Base-by-base conservation (phyloP, 2,888 invertebrate genomes). In the Galeopsomyia nigrocyanea region DNA sequence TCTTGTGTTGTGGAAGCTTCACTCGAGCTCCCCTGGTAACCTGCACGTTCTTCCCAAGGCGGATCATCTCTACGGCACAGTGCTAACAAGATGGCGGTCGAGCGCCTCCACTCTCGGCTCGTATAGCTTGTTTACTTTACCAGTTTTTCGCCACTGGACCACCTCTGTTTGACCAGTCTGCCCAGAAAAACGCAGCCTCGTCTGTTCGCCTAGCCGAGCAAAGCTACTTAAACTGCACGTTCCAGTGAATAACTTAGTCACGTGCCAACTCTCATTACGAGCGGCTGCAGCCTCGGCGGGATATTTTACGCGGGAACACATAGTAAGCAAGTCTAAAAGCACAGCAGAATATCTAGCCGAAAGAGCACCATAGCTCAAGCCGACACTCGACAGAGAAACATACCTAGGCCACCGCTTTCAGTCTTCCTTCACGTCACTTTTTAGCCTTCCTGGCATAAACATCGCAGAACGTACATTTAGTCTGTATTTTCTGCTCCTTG, bases 241-340 rank as follows among this genome's bases (percentile, higher is more conserved):
- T 39, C 39, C 39, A 39, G 39, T 39, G 39, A 39, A 39, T 39
- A 39, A 39, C 7, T 1, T 39, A 39, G 39, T 39, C 39, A 39
- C 39, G 39, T 39, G 39, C 39, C 1, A 39, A 39, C 13, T 31
- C 7, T 1, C 39, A 39, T 3, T 39, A 1, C 10, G 39, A 39
- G 10, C 39, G 39, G 10, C 39, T 39, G 39, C 39, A 39, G 9
- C 3, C 47, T 51, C 61, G 51, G 22, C 49, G 67, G 57, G 56
- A 49, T 26, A 55, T 17, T 71, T 72, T 72, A 72, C 68, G 72
- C 72, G 72, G 72, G 72, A 72, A 72, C 50, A 26, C 26, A n/a
- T n/a, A 51, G 21, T n/a, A 55, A 53, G 47, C 56, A 26, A 51
- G 39, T 26, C 26, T 26, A 49, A n/a, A 39, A 39, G 13, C 17